Conservation (phyloP, 2,888 invertebrate species). For the Choreutis nemorana region DNA sequence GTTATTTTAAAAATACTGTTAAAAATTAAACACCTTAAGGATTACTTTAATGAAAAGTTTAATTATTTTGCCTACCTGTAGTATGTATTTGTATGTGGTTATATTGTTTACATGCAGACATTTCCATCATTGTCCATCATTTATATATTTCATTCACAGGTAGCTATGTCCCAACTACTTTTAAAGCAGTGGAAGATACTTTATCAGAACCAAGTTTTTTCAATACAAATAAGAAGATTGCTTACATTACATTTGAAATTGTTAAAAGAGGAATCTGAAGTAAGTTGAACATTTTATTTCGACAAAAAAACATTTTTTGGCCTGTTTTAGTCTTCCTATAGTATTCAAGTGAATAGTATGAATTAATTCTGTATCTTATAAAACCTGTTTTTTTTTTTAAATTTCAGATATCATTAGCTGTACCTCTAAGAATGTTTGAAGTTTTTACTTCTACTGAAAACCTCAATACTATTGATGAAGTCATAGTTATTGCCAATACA, state of each 20-base stretch:
- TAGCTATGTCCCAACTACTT: slow-evolving; percentile 60
- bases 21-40: too few species aligned
- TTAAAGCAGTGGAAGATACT: slow-evolving; percentile 59
- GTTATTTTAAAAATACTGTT: too few species aligned
- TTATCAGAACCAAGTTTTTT: slow-evolving; percentile 33
- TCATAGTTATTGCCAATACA: slow-evolving; percentile 39
- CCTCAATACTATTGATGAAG: slow-evolving; percentile 34
- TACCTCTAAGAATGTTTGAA: slow-evolving; percentile 81
- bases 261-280: slow-evolving; percentile 44
- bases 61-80: too few species aligned
- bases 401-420: slow-evolving; percentile 65
- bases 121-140: too few species aligned
- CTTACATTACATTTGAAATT: slow-evolving; percentile 43
- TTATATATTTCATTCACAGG: slow-evolving; percentile 37
- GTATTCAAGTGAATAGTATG: too few species aligned
- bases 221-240: slow-evolving; percentile 45
- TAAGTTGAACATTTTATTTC: slow-evolving; percentile 14
- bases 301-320: background rate
- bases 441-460: slow-evolving; percentile 70
- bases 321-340: too few species aligned
- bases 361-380: too few species aligned
- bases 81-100: too few species aligned
- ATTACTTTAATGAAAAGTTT: too few species aligned
- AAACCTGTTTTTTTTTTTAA: slow-evolving; percentile 4
- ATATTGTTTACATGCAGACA: too few species aligned